phyloP scores from a whole-genome alignment of 2,797 vertebrate genomes.

The Podargus strigoides region DNA sequence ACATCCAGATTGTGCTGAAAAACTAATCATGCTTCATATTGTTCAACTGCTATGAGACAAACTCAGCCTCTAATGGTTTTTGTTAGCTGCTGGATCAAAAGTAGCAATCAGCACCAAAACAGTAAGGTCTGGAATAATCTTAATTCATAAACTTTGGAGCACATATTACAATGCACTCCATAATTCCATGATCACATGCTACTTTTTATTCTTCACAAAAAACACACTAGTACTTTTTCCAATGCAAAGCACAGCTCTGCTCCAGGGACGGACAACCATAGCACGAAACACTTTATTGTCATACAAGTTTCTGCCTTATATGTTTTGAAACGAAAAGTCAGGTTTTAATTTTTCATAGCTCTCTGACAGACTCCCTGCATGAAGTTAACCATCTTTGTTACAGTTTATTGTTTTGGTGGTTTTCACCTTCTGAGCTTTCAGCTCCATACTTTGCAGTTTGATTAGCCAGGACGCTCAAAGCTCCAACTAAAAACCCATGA shows the following conservation, averaged over 20 bases:
- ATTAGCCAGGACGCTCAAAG: neutral
- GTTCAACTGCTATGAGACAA: neutral
- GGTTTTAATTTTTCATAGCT: neutral
- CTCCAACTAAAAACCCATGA: neutral
- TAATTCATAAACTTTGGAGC: neutral
- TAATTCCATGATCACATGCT: neutral
- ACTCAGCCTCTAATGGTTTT: neutral
- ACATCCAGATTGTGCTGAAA: neutral
- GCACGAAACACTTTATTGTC: neutral
- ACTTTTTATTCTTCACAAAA: neutral
- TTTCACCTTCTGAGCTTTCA: neutral
- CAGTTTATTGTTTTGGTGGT: neutral
- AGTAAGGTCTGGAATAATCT: neutral
- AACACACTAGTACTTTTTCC: neutral
- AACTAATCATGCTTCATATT: neutral
- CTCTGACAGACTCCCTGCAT: neutral
- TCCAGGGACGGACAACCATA: neutral
- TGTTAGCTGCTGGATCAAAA: neutral
- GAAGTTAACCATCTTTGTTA: neutral
- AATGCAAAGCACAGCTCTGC: neutral
- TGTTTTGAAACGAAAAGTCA: neutral
- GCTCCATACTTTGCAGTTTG: neutral
- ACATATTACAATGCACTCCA: rapidly evolving
- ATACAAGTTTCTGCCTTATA: neutral
- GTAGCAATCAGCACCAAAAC: neutral